Evolutionary conservation across 2,113 vertebrate species (phyloP), one percentile per base, ranked within the genome.

Genomic region (Psilopsiagon aurifrons): DNA sequence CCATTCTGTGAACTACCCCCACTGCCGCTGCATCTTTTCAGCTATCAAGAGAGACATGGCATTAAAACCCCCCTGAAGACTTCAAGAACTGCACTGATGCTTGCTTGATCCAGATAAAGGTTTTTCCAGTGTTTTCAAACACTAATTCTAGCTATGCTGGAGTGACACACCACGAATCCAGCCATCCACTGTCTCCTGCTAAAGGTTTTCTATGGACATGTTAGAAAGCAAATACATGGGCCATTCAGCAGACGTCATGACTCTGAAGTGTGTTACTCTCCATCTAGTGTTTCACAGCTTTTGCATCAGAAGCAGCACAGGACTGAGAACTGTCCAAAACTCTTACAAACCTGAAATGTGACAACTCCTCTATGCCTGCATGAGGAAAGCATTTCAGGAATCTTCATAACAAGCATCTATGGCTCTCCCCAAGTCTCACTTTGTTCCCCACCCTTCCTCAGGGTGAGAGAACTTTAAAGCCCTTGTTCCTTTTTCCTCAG

Each of bases 1-100:
- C 97, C 98, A 98, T 98, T 98, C 98, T 97, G 97, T 92, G 97
- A 98, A 97, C 98, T 89, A 85, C 97, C 96, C 97, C 91, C 90
- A 44, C 69, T 60, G 82, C 90, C 1, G 17, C 91, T 89, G 93
- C 94, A 93, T 88, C 83, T 52, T 70, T 67, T 62, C 82, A 60
- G 88, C 77, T 59, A 63, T 84, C 84, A 37, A 37, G 29, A 66
- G 63, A 85, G 89, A 83, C 81, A 28, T 6, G 52, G 73, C 25
- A 19, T 39, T 83, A 20, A 49, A 70, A 44, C 86, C 67, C 35
- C 80, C 7, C 20, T 1, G 3, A 17, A 22, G 35, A 37, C 35
- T 37, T 37, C 35, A 37, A 37, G 81, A 64, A 47, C 6, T 6
- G 29, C 17, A 15, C 54, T 5, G 62, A 10, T 17, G n/a, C 71